phyloP scores from a whole-genome alignment of 2,113 vertebrate genomes.

The Geothlypis trichas region DNA sequence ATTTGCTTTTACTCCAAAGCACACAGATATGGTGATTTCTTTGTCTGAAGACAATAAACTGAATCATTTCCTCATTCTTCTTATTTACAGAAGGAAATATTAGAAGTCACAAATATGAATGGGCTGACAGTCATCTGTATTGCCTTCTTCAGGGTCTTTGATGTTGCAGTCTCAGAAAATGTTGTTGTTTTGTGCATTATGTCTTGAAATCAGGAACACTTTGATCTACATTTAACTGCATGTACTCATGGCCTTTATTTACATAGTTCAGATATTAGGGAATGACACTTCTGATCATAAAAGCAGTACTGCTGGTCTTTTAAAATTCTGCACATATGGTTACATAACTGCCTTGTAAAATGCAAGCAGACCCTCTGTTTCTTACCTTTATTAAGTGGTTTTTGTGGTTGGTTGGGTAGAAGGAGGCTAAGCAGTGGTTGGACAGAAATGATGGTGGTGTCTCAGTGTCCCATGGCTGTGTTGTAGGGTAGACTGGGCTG shows the following conservation, averaged over 20 bases:
- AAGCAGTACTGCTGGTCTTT: neutral
- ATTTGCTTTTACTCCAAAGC: neutral
- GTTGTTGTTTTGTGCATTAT: neutral
- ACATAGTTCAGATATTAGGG: neutral
- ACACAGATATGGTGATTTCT: fast-evolving
- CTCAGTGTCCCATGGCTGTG: neutral
- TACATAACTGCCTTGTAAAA: neutral
- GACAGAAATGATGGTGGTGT: neutral
- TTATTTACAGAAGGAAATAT: neutral
- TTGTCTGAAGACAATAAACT: neutral
- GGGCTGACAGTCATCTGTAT: neutral
- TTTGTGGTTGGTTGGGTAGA: neutral
- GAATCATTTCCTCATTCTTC: neutral
- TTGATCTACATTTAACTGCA: neutral
- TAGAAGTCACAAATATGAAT: neutral
- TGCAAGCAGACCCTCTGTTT: neutral
- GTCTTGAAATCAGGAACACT: neutral
- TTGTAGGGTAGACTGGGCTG: neutral
- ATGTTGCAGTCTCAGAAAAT: neutral
- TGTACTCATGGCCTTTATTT: neutral
- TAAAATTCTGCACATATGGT: neutral
- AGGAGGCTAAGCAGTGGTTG: neutral
- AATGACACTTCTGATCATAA: neutral
- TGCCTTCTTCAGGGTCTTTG: neutral
- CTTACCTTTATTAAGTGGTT: neutral